Evolutionary conservation across 2,797 vertebrate species (phyloP), one percentile per base, ranked within the genome.

Genomic region (Melopsittacus undulatus): DNA sequence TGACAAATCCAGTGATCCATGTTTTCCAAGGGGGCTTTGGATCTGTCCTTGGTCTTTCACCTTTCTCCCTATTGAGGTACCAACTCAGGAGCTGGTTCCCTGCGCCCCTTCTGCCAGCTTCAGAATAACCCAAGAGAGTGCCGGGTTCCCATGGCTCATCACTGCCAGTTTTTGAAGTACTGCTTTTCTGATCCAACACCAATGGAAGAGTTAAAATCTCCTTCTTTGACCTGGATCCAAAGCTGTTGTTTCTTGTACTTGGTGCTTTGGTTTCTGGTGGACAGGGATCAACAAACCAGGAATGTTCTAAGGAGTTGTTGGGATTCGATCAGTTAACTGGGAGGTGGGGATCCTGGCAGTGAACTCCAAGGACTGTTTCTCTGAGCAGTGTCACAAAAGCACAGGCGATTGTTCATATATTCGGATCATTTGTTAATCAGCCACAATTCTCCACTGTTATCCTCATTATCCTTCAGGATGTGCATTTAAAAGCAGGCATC

Each of bases 341-440:
- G 22, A 74, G 74, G n/a, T 27, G 13, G 40, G 21, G 7, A 42
- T 29, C 40, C 63, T 74, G 81, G 72, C 70, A 32, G 70, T 43
- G 57, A 72, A 61, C 68, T 51, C 5, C 8, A 26, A 45, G 34
- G 43, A 15, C 14, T 10, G 4, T 54, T 72, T 22, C 36, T 67
- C 32, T 48, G 5, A 72, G 10, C 21, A 10, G 72, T 2, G n/a
- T 27, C 32, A 19, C 40, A 57, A 2, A 78, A 64, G 2, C 23
- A 2, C 13, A 6, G 38, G 2, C 64, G 40, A 7, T 24, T 0
- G 0, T 42, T 26, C 3, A 0, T 11, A 4, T 0, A 0, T 67
- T 56, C 15, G 18, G n/a, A 8, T 40, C 6, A 0, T 40, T 66
- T 36, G 22, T 43, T 17, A n/a, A 32, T 36, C 2, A 2, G 48